These are phyloP conservation scores for Pammene aurita DNA, from an alignment of 2,888 invertebrate genomes.

Conservation along the genomic window DNA sequence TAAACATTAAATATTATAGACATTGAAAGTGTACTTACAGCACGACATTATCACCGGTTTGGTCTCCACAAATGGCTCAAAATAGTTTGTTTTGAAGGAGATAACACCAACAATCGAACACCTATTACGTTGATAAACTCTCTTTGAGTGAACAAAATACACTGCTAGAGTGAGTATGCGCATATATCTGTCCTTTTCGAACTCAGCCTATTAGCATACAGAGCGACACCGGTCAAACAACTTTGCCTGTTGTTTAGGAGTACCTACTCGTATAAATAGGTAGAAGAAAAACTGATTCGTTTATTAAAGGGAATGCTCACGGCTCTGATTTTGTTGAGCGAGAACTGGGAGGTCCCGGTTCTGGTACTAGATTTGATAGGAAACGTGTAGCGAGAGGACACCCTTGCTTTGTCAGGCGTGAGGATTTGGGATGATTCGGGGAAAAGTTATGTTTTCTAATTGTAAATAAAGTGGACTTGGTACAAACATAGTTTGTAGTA, in stretches of 20 bases:
- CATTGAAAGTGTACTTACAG: constrained; percentile 32
- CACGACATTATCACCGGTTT: constrained; percentile 27
- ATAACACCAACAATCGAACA: constrained; percentile 27
- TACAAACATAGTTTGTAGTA: too few relatives aligned
- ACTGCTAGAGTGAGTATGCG: constrained; percentile 14
- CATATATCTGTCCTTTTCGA: constrained; percentile 19
- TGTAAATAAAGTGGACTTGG: too few relatives aligned
- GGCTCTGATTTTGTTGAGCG: too few relatives aligned
- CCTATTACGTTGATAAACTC: constrained; percentile 10
- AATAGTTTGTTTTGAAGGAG: constrained; percentile 18
- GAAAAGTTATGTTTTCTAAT: background rate
- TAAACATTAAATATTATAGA: background rate
- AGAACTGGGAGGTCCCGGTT: too few relatives aligned
- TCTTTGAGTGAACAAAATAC: constrained; percentile 13
- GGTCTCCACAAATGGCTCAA: background rate
- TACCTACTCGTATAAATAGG: background rate
- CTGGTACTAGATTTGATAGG: too few relatives aligned
- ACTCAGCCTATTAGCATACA: constrained; percentile 12
- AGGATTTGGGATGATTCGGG: background rate
- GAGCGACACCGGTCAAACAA: constrained; percentile 28
- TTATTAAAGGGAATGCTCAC: too few relatives aligned
- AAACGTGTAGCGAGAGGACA: too few relatives aligned
- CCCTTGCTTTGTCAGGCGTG: background rate
- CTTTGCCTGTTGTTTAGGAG: background rate
- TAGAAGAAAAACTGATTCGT: too few relatives aligned